These are phyloP conservation scores for Dendrolimus pini DNA, from an alignment of 2,888 invertebrate genomes.

Conservation along the genomic window DNA sequence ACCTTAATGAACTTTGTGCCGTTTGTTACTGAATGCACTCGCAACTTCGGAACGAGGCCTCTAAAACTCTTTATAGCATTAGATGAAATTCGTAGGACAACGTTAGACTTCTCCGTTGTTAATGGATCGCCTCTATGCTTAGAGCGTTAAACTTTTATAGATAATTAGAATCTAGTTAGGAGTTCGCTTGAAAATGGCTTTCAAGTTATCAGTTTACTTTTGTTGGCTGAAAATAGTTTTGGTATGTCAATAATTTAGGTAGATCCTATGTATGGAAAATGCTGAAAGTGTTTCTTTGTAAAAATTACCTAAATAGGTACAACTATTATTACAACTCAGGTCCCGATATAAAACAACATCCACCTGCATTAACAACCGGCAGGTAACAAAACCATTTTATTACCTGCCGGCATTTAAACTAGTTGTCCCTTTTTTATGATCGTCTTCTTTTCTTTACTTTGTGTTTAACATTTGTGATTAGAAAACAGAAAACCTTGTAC, in stretches of 20 bases:
- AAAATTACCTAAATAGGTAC: no score
- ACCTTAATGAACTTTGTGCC: conserved; percentile 51
- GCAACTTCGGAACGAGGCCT: conserved; percentile 49
- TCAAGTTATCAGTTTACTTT: conserved; percentile 37
- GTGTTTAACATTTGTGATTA: no score
- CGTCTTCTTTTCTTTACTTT: no score
- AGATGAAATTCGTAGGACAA: conserved; percentile 58
- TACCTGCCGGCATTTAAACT: no score
- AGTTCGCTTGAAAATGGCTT: conserved; percentile 54
- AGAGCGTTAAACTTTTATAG: conserved; percentile 62
- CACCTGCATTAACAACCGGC: no score
- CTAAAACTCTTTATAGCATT: conserved; percentile 67
- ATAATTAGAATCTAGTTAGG: conserved; percentile 64
- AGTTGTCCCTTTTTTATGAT: no score
- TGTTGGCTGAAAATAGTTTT: conserved; percentile 32
- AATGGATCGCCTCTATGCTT: conserved; percentile 69
- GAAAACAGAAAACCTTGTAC: no score
- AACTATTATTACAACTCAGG: no score
- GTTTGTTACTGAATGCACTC: conserved; percentile 41
- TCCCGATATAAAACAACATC: no score
- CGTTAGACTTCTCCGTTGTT: conserved; percentile 54
- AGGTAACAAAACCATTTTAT: no score
- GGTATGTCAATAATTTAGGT: no score
- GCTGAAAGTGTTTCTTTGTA: background rate
- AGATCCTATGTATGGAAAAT: no score